Evolutionary conservation across 1,140 invertebrate species (phyloP).

Genomic region (Habropoda laboriosa): DNA sequence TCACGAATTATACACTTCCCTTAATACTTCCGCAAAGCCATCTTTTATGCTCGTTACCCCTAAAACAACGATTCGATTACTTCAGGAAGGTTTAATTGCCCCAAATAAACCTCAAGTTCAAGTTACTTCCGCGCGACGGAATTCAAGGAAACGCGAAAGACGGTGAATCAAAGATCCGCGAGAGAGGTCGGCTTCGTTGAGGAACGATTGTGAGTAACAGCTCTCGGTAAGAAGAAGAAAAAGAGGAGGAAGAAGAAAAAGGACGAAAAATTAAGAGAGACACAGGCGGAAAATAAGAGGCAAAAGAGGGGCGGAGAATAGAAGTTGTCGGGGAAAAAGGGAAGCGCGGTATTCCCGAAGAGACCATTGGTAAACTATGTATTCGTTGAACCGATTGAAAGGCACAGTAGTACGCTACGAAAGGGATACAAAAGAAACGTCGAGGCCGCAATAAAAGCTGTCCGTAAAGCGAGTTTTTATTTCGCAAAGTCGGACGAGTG

Average conservation of each 20-base stretch:
- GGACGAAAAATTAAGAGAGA: conserved; percentile 35
- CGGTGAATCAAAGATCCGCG: conserved; percentile 22
- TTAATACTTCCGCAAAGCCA: too few species aligned
- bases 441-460: conserved; percentile 77
- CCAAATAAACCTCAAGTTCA: conserved; percentile 7
- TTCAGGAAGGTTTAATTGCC: conserved; percentile 9
- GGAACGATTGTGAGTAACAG: conserved; percentile 33
- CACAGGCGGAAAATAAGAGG: conserved; percentile 17
- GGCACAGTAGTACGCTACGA: conserved; percentile 64
- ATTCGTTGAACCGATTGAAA: conserved; percentile 76
- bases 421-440: conserved; percentile 76
- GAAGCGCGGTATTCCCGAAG: conserved; percentile 58
- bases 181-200: conserved; percentile 22
- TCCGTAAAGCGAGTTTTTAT: conserved; percentile 79
- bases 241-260: background rate
- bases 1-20: too few species aligned
- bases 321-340: conserved; percentile 49
- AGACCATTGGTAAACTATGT: conserved; percentile 69
- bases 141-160: background rate
- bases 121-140: conserved; percentile 15
- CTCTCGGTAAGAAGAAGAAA: background rate
- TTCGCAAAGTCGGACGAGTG: conserved; percentile 77
- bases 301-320: conserved; percentile 32
- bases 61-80: background rate
- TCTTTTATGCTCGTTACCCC: background rate